A percentile compares a stretch with the other conserved stretches of the same genome.
These are phyloP conservation scores for Drosophila paramelanica DNA, from an alignment of 2,888 invertebrate species.

Conservation along the genomic window DNA sequence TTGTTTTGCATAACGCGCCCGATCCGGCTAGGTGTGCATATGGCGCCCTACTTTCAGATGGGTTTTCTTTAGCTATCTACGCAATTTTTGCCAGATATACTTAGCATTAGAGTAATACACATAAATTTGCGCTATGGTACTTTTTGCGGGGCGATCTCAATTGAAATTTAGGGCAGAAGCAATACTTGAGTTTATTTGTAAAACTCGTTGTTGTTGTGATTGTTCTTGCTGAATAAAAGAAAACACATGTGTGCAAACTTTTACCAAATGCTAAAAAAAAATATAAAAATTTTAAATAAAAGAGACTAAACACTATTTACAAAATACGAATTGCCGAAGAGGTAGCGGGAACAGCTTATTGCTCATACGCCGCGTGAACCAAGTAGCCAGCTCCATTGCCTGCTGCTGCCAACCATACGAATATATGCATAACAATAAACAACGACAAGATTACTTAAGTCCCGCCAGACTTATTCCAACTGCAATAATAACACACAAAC, in stretches of 20 bases:
- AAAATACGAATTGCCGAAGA: conserved; percentile 7
- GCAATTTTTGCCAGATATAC: conserved; percentile 21
- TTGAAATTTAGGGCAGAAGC: conserved; percentile 69
- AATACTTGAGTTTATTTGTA: conserved; percentile 73
- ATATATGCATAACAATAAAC: conserved; percentile 35
- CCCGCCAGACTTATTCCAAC: conserved; percentile 15
- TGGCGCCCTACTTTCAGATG: conserved; percentile 69
- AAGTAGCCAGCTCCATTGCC: conserved; percentile 8
- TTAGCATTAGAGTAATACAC: conserved; percentile 48
- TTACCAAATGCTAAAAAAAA: conserved; percentile 39
- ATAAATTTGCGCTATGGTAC: conserved; percentile 40
- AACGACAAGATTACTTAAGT: conserved; percentile 43
- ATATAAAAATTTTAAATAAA: conserved; percentile 7
- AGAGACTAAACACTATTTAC: conserved; percentile 28
- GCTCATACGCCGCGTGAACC: conserved; percentile 64
- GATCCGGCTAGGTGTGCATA: conserved; percentile 64
- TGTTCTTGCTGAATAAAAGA: conserved; percentile 48
- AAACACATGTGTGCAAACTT: conserved; percentile 79
- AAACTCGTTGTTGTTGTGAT: conserved; percentile 44
- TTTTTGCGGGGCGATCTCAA: conserved; percentile 23
- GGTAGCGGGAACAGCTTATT: conserved; percentile 31
- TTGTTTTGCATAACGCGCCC: conserved; percentile 56
- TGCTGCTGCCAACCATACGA: conserved; percentile 4
- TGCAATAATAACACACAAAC: conserved; percentile 33
- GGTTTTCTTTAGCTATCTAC: conserved; percentile 21